Base-by-base conservation (phyloP, 2,888 invertebrate genomes). In the Pollenia angustigena region DNA sequence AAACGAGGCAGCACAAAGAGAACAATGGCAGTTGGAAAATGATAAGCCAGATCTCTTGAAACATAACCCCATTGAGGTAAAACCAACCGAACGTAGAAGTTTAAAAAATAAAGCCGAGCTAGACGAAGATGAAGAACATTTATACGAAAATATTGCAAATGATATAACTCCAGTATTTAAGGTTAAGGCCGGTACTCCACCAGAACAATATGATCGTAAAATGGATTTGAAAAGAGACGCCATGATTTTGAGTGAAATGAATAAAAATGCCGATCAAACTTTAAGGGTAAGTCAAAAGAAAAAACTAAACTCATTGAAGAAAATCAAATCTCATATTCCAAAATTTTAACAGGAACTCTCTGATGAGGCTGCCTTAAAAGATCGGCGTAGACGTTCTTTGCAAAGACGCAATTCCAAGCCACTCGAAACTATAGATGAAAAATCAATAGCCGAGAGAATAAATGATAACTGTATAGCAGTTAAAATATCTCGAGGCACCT, bases 181-280 rank as follows among this genome's bases (percentile, higher is more conserved):
- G 52, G 91, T 92, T 0, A 91, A 92, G 69, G 89, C 88, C 0
- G 71, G 76, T 2, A 69, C 80, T 1, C 4, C 32, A 7, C 42
- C 87, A 1, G 83, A 88, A 16, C 71, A 88, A 0, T 93, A 93
- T 78, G 92, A 91, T 88, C 90, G 93, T 18, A 92, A 92, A 86
- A 88, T 88, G 18, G 93, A 93, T 88, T 88, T 92, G 84, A 90
- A 92, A 71, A 90, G 93, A n/a, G 93, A 93, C 88, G 92, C 92
- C 9, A 91, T 91, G 88, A 95, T 95, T 87, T 91, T 95, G 81
- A 95, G 94, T 88, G 95, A 95, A 91, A 93, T 95, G 89, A 95
- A 95, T 14, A 94, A 94, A 90, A 95, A 94, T 71, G 95, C 95
- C 81, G 95, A 95, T 93, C 94, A 95, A 92, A 95, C 95, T 88